Percentiles rank a stretch among this genome's conserved stretches.
phyloP scores from a whole-genome alignment of 2,113 vertebrate species.

The Myrmecobius fasciatus region DNA sequence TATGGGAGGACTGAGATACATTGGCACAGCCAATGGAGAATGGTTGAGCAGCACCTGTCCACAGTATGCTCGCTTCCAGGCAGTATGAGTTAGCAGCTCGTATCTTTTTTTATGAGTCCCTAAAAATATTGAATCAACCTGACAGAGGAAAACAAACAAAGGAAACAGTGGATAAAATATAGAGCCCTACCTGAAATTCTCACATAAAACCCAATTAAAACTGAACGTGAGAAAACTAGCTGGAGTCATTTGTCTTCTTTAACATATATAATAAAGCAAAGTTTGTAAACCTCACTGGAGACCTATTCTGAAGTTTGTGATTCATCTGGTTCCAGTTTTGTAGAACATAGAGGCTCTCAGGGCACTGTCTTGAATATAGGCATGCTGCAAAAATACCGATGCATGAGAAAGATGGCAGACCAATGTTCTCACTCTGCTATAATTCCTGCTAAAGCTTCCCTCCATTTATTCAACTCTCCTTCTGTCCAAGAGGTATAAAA shows the following conservation, averaged over 20 bases:
- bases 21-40: conserved; percentile 55
- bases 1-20: conserved; percentile 12
- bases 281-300: conserved; percentile 25
- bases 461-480: not conserved
- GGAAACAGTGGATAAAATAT: conserved; percentile 12
- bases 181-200: not conserved
- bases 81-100: conserved; percentile 44
- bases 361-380: not conserved
- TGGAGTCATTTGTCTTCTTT: conserved; percentile 2
- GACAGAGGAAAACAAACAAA: conserved; percentile 49
- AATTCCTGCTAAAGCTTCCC: not conserved
- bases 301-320: conserved; percentile 25
- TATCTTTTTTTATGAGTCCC: conserved; percentile 36
- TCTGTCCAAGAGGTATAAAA: not conserved
- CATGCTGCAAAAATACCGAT: not conserved
- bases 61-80: conserved; percentile 51
- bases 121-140: conserved; percentile 57
- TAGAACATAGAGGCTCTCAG: conserved; percentile 11
- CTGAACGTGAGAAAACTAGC: not conserved
- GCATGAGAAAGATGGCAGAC: not conserved
- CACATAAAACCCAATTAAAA: conserved; percentile 5
- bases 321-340: conserved; percentile 46
- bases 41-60: not conserved
- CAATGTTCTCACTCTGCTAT: not conserved
- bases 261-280: conserved; percentile 16